Evolutionary conservation across 2,888 invertebrate species (phyloP), one percentile per base, ranked within the genome.

Genomic region (Eupithecia dodoneata): DNA sequence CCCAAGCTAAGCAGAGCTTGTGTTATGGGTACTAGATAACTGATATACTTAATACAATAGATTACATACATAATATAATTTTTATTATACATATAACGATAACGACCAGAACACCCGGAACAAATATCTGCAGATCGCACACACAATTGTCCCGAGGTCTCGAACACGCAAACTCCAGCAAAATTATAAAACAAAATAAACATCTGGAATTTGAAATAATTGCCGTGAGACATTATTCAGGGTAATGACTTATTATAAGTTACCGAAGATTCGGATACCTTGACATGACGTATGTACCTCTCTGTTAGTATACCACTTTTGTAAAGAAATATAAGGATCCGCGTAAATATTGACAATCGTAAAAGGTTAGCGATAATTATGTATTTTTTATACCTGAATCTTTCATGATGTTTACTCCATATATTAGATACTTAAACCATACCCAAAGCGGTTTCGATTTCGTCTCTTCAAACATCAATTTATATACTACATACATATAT

Each of bases 251-350:
- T 30, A 30, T 30, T 30, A 30, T 30, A 30, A 30, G 30, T 30
- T 30, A 30, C 30, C 30, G 1, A 30, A 30, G 30, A 30, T 30
- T 30, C 30, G 30, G 30, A 13, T 72, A n/a, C 2, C 59, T 72
- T 47, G 69, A 66, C 71, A 66, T 42, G 10, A 45, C 4, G 41
- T 65, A 1, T 15, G 30, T 12, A 63, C 12, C 65, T 71, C 63
- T 30, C 45, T 67, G 66, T 66, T 66, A 59, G 71, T 72, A 73
- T 71, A 74, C 47, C 42, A 74, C 67, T 55, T 74, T 74, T 71
- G 45, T 71, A 71, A 59, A 55, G 42, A 52, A 74, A 70, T 41
- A 71, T 71, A 65, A 55, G 18, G 67, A 55, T 55, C 15, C n/a
- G 55, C 6, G 52, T 55, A 10, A 47, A 18, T 55, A 75, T 66